These are phyloP conservation scores for Dipodomys merriami DNA, from an alignment of 2,113 vertebrate genomes.

Conservation along the genomic window DNA sequence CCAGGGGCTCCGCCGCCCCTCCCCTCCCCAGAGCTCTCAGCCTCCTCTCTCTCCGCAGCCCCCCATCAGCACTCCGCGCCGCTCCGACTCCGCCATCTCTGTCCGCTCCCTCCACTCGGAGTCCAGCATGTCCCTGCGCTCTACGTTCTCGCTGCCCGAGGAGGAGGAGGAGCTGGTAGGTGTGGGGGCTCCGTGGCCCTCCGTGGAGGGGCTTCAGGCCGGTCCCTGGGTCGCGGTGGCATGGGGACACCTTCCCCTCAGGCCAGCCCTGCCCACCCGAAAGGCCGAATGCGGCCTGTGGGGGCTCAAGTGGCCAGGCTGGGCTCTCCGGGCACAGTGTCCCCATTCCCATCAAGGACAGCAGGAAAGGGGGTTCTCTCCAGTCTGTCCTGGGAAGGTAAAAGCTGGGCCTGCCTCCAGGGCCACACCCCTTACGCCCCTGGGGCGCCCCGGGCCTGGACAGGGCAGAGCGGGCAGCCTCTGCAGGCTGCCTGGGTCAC, in stretches of 20 bases:
- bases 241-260: not conserved
- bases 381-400: not conserved
- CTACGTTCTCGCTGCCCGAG: constrained; percentile 97
- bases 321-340: not conserved
- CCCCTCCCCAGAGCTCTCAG: not conserved
- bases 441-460: not conserved
- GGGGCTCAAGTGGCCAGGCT: too few species aligned
- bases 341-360: not conserved
- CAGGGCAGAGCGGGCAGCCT: too few species aligned
- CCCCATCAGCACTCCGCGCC: constrained; percentile 94
- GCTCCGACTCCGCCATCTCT: constrained; percentile 97
- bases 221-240: not conserved
- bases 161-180: constrained; percentile 98
- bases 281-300: too few species aligned
- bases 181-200: constrained; percentile 37
- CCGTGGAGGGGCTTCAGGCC: not conserved
- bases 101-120: constrained; percentile 97
- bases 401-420: not conserved
- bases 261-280: not conserved
- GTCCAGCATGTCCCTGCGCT: constrained; percentile 99
- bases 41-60: constrained; percentile 84
- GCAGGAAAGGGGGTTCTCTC: not conserved
- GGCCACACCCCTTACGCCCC: not conserved
- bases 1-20: not conserved
- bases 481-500: too few species aligned